A percentile compares a stretch with the other conserved stretches of the same genome.
These are phyloP conservation scores for Dryadula phaetusa DNA, from an alignment of 2,888 invertebrate species.

Conservation along the genomic window DNA sequence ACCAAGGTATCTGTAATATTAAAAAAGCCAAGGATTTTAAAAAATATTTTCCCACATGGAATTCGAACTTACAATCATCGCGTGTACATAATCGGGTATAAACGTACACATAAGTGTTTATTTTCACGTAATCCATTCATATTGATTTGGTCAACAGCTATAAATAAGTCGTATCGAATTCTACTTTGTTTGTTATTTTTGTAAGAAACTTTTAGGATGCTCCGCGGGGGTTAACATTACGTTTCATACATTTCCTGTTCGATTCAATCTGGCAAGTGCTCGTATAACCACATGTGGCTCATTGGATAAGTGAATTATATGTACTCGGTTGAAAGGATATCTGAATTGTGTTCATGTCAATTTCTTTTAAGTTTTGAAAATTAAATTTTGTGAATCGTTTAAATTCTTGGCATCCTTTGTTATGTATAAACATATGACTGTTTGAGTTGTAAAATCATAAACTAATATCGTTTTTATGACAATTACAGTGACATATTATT, in stretches of 20 bases:
- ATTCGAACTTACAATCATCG: background rate
- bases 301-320: conserved; percentile 76
- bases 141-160: conserved; percentile 36
- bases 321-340: conserved; percentile 61
- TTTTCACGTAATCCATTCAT: conserved; percentile 5
- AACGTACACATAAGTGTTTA: background rate
- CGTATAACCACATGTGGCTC: conserved; percentile 73
- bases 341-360: conserved; percentile 35
- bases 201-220: conserved; percentile 63
- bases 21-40: no score
- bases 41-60: background rate
- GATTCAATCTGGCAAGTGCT: conserved; percentile 61
- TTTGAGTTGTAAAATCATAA: conserved; percentile 7
- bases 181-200: conserved; percentile 59
- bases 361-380: conserved; percentile 34
- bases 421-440: background rate
- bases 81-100: background rate
- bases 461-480: background rate
- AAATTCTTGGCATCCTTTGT: conserved; percentile 27
- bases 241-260: conserved; percentile 66
- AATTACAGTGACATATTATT: background rate
- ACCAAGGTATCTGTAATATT: no score
- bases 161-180: conserved; percentile 49
- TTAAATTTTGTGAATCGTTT: conserved; percentile 34
- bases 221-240: conserved; percentile 71